These are phyloP conservation scores for Cettia cetti DNA, from an alignment of 2,113 vertebrate species.

Conservation along the genomic window DNA sequence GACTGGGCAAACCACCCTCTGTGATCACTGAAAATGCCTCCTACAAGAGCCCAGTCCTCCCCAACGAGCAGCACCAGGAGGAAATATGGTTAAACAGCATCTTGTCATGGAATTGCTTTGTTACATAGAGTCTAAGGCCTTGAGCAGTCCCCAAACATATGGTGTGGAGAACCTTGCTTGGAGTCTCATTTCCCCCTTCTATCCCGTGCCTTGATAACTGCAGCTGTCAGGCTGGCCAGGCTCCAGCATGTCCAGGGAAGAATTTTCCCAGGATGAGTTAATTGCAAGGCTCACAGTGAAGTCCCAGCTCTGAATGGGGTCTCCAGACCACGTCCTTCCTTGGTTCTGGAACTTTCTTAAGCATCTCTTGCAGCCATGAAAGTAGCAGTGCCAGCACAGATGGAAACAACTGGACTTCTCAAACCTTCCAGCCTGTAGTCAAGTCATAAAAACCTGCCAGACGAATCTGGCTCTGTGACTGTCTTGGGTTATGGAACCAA, in stretches of 20 bases:
- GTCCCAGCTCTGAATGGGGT: not conserved
- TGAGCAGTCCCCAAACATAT: constrained; percentile 69
- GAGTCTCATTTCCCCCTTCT: constrained; percentile 38
- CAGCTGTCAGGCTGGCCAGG: constrained; percentile 64
- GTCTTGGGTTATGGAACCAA: too few relatives aligned
- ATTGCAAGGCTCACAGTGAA: not conserved
- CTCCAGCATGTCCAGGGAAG: constrained; percentile 5
- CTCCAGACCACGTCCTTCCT: not conserved
- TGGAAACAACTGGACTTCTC: not conserved
- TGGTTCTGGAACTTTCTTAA: not conserved
- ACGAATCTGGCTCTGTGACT: not conserved
- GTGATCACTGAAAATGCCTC: constrained; percentile 11
- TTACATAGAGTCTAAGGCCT: constrained; percentile 56
- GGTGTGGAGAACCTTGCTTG: constrained; percentile 50
- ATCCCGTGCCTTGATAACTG: not conserved
- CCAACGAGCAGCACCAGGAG: not conserved
- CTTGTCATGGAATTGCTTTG: constrained; percentile 59
- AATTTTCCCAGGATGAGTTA: not conserved
- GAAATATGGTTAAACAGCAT: constrained; percentile 57
- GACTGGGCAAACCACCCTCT: constrained; percentile 24
- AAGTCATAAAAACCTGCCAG: not conserved
- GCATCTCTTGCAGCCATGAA: accelerated
- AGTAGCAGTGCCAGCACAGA: not conserved
- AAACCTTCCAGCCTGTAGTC: not conserved
- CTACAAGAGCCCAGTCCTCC: not conserved